Evolutionary conservation across 2,797 vertebrate genomes (phyloP).

Genomic region (Malacoraja senta): DNA sequence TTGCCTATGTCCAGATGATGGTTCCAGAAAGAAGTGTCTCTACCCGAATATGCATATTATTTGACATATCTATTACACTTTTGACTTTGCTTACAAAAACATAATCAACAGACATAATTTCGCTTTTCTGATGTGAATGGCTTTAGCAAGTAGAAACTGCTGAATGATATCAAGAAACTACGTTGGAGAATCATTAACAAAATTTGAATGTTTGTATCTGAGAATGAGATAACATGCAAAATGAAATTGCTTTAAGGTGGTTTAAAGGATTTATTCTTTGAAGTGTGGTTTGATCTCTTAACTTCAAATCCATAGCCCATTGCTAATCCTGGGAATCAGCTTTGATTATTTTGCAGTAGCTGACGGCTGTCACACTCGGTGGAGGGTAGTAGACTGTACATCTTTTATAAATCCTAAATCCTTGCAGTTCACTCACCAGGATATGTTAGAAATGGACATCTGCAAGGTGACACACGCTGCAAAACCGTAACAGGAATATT

Average conservation of each 20-base stretch:
- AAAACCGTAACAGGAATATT: background rate
- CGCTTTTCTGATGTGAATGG: background rate
- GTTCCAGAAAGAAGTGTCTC: no score
- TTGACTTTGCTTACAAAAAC: no score
- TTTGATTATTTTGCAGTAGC: conserved; percentile 25
- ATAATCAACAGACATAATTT: background rate
- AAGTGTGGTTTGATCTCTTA: background rate
- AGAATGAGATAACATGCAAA: background rate
- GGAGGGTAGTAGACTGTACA: background rate
- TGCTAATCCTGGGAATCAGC: conserved; percentile 10
- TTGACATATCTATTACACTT: no score
- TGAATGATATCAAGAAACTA: background rate
- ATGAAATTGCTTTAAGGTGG: conserved; percentile 3
- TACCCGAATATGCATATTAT: no score
- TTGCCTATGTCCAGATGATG: background rate
- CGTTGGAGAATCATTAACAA: background rate
- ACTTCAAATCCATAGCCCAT: conserved; percentile 2
- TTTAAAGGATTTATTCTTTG: background rate
- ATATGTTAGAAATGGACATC: background rate
- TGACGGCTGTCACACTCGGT: background rate
- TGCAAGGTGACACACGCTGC: background rate
- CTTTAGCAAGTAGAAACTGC: background rate
- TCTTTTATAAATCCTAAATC: background rate
- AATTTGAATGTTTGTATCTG: conserved; percentile 12
- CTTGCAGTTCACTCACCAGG: background rate